Percentiles rank a stretch among this genome's conserved stretches.
Evolutionary conservation across 2,113 vertebrate genomes (phyloP).

Genomic region (chimpanzee (Pan troglodytes)): DNA sequence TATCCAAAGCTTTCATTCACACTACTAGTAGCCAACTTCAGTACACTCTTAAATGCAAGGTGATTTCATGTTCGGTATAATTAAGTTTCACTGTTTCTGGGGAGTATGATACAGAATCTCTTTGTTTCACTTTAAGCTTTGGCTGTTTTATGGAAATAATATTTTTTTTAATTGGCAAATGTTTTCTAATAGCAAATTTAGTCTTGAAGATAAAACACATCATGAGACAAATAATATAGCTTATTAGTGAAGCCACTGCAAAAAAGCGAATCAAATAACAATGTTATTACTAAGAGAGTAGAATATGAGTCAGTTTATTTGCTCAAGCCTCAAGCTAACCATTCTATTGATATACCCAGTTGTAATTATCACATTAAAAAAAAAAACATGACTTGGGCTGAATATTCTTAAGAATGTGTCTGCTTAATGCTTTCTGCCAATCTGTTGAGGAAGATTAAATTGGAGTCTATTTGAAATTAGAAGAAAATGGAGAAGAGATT

Average conservation of each 20-base stretch:
- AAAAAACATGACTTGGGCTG: neutral
- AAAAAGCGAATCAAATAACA: slow-evolving; percentile 9
- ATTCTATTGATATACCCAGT: slow-evolving; percentile 13
- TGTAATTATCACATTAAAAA: slow-evolving; percentile 42
- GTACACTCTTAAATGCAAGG: neutral
- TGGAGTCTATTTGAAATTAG: slow-evolving; percentile 27
- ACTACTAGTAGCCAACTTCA: neutral
- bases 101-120: neutral
- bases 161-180: neutral
- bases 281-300: neutral
- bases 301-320: slow-evolving; percentile 4
- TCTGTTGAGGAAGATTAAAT: slow-evolving; percentile 59
- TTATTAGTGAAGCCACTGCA: slow-evolving; percentile 39
- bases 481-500: neutral
- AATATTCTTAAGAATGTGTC: slow-evolving; percentile 51
- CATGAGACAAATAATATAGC: slow-evolving; percentile 13
- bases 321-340: slow-evolving; percentile 25
- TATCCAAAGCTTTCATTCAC: neutral
- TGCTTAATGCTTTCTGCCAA: slow-evolving; percentile 55
- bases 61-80: neutral
- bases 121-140: neutral
- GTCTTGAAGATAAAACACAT: slow-evolving; percentile 33
- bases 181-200: neutral
- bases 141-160: neutral
- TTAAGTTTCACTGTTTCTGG: neutral